Base-by-base conservation (phyloP, 2,888 invertebrate genomes). In the Phyllotreta cruciferae region DNA sequence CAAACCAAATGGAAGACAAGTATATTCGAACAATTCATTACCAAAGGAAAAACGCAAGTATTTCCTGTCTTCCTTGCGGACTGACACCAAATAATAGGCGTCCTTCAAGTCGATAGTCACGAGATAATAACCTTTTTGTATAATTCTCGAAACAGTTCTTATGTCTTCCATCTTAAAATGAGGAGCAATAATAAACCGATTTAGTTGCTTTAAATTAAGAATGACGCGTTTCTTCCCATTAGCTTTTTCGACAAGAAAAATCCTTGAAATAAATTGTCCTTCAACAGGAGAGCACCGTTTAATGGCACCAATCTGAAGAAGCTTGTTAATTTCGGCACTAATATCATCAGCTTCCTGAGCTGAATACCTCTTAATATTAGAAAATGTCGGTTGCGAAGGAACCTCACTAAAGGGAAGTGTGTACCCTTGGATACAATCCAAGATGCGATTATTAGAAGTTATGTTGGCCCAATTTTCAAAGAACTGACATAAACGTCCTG, bases 101-200 rank as follows among this genome's bases (percentile, higher is more conserved):
- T 71, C 64, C 44, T 70, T 69, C 10, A 69, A 41, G 60, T 68
- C 68, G 5, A 70, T 6, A 7, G 62, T 67, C 4, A 60, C 37
- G 36, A 64, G 52, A 54, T 44, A 71, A 45, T 55, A 49, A 34
- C 66, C 38, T 54, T 37, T 35, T 2, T 54, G 57, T 11, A 73
- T 62, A 41, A 74, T 52, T 42, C 67, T 63, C 13, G 63, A 54
- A 0, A 67, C 70, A 0, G 71, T 71, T 64, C 68, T 60, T 47
- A 57, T 62, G 49, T 73, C 70, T 56, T 74, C 71, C 58, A 73
- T 66, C 66, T 75, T 73, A 52, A 75, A 74, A 63, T 74, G 71
- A 6, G 65, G 42, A 6, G 66, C 60, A 14, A 54, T 24, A 35
- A 75, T 62, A 37, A 62, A 55, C 9, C 50, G 47, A 11, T 74